phyloP scores from a whole-genome alignment of 1,140 invertebrate genomes.

The Maconellicoccus hirsutus region DNA sequence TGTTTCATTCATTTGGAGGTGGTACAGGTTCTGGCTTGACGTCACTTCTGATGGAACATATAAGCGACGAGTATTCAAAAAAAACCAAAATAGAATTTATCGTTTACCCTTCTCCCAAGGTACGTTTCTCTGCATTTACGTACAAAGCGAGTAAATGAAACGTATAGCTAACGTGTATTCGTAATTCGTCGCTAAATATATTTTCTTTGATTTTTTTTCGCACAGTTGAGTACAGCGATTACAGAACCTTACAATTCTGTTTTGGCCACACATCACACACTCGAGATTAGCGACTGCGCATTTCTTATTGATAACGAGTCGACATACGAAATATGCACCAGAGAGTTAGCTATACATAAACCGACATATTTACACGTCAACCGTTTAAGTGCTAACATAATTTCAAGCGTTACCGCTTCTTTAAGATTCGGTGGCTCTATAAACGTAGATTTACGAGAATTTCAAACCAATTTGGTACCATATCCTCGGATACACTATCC shows the following conservation, averaged over 20 bases:
- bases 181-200: not conserved
- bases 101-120: constrained; percentile 24
- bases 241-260: constrained; percentile 57
- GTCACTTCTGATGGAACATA: constrained; percentile 61
- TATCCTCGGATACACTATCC: constrained; percentile 41
- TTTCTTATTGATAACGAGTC: constrained; percentile 50
- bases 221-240: constrained; percentile 40
- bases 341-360: constrained; percentile 41
- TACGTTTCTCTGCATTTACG: not conserved
- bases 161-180: not conserved
- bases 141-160: not conserved
- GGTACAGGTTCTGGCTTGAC: constrained; percentile 73
- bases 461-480: constrained; percentile 54
- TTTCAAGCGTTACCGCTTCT: constrained; percentile 47
- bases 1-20: constrained; percentile 71
- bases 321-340: constrained; percentile 51
- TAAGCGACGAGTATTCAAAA: constrained; percentile 61
- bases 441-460: constrained; percentile 53
- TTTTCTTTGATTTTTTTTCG: not conserved
- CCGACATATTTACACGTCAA: constrained; percentile 53
- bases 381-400: constrained; percentile 55
- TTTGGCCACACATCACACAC: constrained; percentile 50
- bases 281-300: constrained; percentile 50
- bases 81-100: constrained; percentile 39
- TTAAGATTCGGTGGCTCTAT: constrained; percentile 56